Conservation (phyloP, 2,113 vertebrate genomes). For the Antechinus stuartii region DNA sequence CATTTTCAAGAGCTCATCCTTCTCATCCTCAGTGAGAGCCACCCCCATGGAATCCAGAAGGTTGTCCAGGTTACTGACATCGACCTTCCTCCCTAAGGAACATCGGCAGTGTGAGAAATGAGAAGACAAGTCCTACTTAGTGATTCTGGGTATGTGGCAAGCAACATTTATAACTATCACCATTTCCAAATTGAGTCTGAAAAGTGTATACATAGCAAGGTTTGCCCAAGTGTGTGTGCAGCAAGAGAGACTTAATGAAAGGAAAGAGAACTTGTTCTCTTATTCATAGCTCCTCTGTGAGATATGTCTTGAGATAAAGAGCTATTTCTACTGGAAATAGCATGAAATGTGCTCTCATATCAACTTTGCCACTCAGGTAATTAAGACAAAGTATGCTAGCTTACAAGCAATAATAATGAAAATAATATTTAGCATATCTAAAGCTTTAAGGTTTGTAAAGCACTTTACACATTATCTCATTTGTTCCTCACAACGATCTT, state of each 20-base stretch:
- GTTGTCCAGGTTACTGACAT: slow-evolving; percentile 20
- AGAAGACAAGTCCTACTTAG: not conserved
- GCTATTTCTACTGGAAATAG: not conserved
- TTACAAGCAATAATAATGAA: not conserved
- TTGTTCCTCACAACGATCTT: not conserved
- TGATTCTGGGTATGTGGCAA: not conserved
- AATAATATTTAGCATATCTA: not conserved
- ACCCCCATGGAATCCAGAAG: not conserved
- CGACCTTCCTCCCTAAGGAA: slow-evolving; percentile 58
- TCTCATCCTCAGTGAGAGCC: slow-evolving; percentile 41
- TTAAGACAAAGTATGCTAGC: not conserved
- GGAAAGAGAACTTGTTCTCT: not conserved
- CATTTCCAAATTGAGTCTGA: not conserved
- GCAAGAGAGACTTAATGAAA: not conserved
- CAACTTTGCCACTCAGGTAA: not conserved
- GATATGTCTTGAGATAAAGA: not conserved
- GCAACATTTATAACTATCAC: not conserved
- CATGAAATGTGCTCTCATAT: not conserved
- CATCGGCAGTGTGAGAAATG: not conserved
- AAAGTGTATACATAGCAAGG: not conserved
- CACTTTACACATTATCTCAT: not conserved
- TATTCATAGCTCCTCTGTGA: not conserved
- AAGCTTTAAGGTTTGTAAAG: not conserved
- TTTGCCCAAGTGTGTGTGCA: not conserved
- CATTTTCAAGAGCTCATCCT: slow-evolving; percentile 37